Conservation (phyloP, 2,888 invertebrate species). For the Idaea biselata region DNA sequence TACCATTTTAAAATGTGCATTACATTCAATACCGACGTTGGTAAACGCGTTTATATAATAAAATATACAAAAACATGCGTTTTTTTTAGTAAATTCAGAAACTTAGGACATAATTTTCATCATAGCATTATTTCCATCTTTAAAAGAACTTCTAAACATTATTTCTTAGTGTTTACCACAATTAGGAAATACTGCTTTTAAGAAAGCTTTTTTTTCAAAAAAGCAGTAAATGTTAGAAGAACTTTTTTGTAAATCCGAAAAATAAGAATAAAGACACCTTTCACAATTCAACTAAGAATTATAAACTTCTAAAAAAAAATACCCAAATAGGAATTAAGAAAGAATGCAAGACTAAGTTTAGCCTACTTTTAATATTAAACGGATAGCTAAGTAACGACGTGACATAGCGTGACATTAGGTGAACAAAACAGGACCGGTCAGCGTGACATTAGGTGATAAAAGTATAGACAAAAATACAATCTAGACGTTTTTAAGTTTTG, state of each 20-base stretch:
- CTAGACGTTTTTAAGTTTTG: no score
- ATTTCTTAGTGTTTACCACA: no score
- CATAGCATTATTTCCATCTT: no score
- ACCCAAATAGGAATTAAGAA: constrained; percentile 16
- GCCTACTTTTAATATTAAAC: constrained; percentile 20
- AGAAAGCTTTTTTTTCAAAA: no score
- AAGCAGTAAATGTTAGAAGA: no score
- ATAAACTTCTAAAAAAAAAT: neutral
- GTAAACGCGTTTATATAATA: constrained; percentile 37
- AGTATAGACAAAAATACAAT: no score
- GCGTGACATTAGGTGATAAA: no score
- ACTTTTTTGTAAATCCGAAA: neutral
- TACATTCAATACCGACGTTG: constrained; percentile 62
- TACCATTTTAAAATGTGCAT: constrained; percentile 26
- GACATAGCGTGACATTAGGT: neutral
- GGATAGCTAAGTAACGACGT: neutral
- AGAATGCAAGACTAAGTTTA: constrained; percentile 23
- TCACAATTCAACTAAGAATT: neutral
- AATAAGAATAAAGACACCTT: constrained; percentile 3
- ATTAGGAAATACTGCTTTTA: no score
- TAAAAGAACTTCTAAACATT: no score
- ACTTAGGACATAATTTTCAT: neutral
- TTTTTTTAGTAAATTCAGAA: constrained; percentile 13
- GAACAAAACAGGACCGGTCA: no score
- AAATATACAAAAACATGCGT: constrained; percentile 23